Evolutionary conservation across 2,888 invertebrate genomes (phyloP).

Genomic region (Clistopyga incitator): DNA sequence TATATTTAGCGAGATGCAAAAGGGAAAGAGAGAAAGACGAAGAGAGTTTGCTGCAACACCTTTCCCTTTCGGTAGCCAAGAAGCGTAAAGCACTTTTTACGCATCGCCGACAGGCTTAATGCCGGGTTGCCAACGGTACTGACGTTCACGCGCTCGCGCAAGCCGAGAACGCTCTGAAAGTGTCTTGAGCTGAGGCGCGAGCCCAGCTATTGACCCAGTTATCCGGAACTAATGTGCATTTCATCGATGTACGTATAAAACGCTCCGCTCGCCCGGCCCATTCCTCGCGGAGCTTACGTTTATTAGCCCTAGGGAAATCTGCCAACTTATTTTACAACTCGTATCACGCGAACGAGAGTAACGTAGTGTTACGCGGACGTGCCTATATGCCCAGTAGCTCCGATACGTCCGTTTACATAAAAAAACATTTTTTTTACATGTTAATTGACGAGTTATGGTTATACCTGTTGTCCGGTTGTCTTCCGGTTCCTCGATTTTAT

Average conservation of each 20-base stretch:
- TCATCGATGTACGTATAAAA: slow-evolving; percentile 70
- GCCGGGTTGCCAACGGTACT: slow-evolving; percentile 61
- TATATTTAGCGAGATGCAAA: slow-evolving; percentile 8
- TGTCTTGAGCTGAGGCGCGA: slow-evolving; percentile 41
- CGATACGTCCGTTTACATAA: slow-evolving; percentile 31
- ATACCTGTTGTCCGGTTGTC: not conserved
- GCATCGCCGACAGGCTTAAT: slow-evolving; percentile 69
- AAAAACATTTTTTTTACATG: slow-evolving; percentile 2
- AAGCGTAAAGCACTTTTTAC: slow-evolving; percentile 75
- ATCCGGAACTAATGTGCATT: slow-evolving; percentile 77
- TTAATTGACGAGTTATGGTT: slow-evolving; percentile 37
- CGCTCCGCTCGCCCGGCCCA: slow-evolving; percentile 13
- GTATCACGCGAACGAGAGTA: slow-evolving; percentile 1
- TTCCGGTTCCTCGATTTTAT: not conserved
- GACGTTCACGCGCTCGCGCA: slow-evolving; percentile 32
- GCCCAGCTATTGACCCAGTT: slow-evolving; percentile 76
- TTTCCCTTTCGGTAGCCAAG: slow-evolving; percentile 76
- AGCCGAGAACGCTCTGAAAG: not conserved
- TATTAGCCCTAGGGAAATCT: slow-evolving; percentile 48
- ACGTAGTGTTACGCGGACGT: slow-evolving; percentile 5
- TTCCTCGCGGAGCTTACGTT: slow-evolving; percentile 50
- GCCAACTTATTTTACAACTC: slow-evolving; percentile 12
- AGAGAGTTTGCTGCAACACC: slow-evolving; percentile 68
- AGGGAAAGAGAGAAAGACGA: slow-evolving; percentile 10
- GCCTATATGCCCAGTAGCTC: slow-evolving; percentile 53